Conservation (phyloP, 2,113 vertebrate species). For the Rhea americana region DNA sequence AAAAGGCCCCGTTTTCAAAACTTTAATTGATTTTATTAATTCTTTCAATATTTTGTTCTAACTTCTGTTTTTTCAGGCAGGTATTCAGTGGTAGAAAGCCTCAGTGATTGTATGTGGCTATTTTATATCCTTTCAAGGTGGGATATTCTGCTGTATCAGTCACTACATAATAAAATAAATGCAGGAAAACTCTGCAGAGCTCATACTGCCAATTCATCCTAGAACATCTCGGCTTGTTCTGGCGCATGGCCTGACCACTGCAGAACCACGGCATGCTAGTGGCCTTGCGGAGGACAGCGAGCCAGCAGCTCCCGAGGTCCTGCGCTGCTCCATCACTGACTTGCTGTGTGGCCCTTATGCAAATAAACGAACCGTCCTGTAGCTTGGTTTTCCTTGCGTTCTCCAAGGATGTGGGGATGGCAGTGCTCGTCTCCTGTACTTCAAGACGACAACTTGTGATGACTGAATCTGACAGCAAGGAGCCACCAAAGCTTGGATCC, state of each 20-base stretch:
- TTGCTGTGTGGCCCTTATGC: slow-evolving; percentile 31
- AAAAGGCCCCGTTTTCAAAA: not conserved
- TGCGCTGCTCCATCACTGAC: not conserved
- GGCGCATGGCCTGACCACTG: slow-evolving; percentile 43
- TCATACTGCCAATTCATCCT: slow-evolving; percentile 47
- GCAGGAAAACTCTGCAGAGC: slow-evolving; percentile 15
- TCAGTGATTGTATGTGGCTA: not conserved
- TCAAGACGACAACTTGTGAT: fast-evolving
- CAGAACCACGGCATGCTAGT: slow-evolving; percentile 27
- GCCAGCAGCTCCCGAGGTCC: slow-evolving; percentile 6
- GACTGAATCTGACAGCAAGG: not conserved
- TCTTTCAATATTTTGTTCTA: not conserved
- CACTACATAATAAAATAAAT: slow-evolving; percentile 63
- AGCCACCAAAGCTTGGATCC: not conserved
- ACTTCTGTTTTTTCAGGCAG: not conserved
- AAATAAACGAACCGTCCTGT: not conserved
- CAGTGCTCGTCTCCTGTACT: not conserved
- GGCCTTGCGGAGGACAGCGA: not conserved
- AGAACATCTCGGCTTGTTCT: slow-evolving; percentile 56
- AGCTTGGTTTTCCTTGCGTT: not conserved
- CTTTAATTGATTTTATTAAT: not conserved
- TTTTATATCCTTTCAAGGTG: slow-evolving; percentile 12
- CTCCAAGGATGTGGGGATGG: not conserved
- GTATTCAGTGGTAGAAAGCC: not conserved
- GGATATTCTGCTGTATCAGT: slow-evolving; percentile 53